phyloP scores from a whole-genome alignment of 2,113 vertebrate genomes.

The Oreotrochilus melanogaster region DNA sequence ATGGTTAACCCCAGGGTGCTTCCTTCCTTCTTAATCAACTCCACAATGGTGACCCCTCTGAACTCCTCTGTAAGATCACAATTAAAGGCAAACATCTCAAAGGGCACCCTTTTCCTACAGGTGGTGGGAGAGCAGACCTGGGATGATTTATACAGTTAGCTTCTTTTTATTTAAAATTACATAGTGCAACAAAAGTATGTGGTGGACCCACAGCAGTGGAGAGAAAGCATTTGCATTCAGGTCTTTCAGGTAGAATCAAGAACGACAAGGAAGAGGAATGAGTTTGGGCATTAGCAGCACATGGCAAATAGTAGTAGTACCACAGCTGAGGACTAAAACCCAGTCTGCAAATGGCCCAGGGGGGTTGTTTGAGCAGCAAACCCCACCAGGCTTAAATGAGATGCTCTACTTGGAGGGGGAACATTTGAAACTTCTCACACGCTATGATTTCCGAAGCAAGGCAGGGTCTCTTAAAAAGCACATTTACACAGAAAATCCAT shows the following conservation, averaged over 20 bases:
- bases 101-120: not conserved
- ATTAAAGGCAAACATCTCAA: conserved; percentile 11
- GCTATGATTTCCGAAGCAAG: not conserved
- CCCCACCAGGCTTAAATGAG: not conserved
- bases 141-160: not conserved
- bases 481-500: not conserved
- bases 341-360: not conserved
- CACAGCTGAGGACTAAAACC: not conserved
- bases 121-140: not conserved
- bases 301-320: not conserved
- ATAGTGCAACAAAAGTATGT: not conserved
- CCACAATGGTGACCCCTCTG: conserved; percentile 92
- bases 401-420: not conserved
- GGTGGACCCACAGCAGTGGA: not conserved
- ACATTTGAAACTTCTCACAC: not conserved
- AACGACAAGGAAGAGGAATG: not conserved
- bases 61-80: conserved; percentile 86
- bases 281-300: not conserved
- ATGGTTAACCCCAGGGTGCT: conserved; percentile 95
- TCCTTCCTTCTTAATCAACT: conserved; percentile 96
- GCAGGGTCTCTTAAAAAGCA: not conserved
- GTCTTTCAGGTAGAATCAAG: not conserved
- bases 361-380: not conserved
- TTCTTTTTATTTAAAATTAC: not conserved
- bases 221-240: not conserved